Evolutionary conservation across 1,140 invertebrate species (phyloP), one percentile per base, ranked within the genome.

Genomic region (Drosophila auraria): DNA sequence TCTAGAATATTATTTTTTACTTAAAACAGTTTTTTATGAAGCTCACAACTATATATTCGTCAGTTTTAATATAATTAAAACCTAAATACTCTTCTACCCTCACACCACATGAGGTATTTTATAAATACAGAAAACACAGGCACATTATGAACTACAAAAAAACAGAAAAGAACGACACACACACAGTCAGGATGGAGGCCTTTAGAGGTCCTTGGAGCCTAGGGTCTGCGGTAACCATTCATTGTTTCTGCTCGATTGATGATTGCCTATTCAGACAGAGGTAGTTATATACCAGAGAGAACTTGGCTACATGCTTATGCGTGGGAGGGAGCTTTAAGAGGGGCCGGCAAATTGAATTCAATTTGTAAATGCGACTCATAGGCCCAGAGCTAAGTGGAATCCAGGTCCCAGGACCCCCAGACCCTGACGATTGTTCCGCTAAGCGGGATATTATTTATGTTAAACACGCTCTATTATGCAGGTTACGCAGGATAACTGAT

Each of bases 161-260:
- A 45, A 25, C 27, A 40, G 17, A 33, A 65, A 45, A 20, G 57
- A n/a, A 40, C 50, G 27, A 25, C n/a, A 20, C 4, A 36, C 33
- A 50, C 25, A 53, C 6, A 49, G 47, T 8, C 9, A n/a, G 49
- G 8, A 27, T 15, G 49, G 47, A 20, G 20, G 47, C 36, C 20
- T 25, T 17, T 59, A 15, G 44, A 27, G 42, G 45, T 61, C 57
- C 58, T 74, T 40, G 71, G 36, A 63, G 49, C 27, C 50, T 27
- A 27, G 60, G 71, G n/a, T 50, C 36, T 75, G 27, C 36, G 70
- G 68, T 42, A 73, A 51, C 68, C 68, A 75, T 75, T 64, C 72
- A 75, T 75, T 75, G 72, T 75, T 75, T 75, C 72, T 76, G 72
- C 71, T 56, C 71, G 59, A 75, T 74, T 75, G 71, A 75, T 75